Evolutionary conservation across 2,888 invertebrate genomes (phyloP), one percentile per base, ranked within the genome.

Genomic region (Sicus ferrugineus): DNA sequence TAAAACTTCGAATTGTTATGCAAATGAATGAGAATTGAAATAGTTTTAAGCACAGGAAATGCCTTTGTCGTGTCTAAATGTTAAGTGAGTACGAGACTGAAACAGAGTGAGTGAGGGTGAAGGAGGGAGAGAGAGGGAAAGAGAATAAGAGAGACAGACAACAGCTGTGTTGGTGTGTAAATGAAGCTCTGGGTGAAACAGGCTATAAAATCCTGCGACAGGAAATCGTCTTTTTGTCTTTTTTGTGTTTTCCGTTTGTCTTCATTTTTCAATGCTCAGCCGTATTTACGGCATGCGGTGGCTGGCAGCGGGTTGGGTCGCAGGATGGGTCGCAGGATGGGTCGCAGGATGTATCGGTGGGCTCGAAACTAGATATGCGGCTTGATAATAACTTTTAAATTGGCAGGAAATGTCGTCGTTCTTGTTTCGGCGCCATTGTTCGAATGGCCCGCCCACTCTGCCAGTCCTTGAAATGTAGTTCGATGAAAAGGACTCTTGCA

Each of bases 331-430:
- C n/a, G 14, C 42, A 42, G 42, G 42, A 42, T 16, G 52, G 14
- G 52, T 4, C 26, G 7, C 26, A 11, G n/a, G n/a, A 11, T 52
- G 52, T 4, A 23, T 52, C 42, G 38, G 23, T 42, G 38, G 38
- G 19, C 11, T n/a, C 23, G n/a, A n/a, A n/a, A n/a, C 23, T 46
- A 50, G 52, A 65, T 67, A 31, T 67, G 50, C n/a, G 67, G 30
- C 34, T 42, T 69, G 66, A 66, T 69, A 66, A 69, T 61, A 69
- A 69, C 69, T 69, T 69, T 69, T 59, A 66, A 69, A 69, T 69
- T 69, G 65, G 65, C 54, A 64, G 65, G 54, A 68, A 48, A 46
- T 67, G 56, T 63, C 46, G 3, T 58, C 21, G 52, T 54, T 52
- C 30, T 66, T 66, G 38, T 52, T 34, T 42, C 16, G 38, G 52